Conservation (phyloP, 2,888 invertebrate genomes). For the Leptinotarsa haldemani region DNA sequence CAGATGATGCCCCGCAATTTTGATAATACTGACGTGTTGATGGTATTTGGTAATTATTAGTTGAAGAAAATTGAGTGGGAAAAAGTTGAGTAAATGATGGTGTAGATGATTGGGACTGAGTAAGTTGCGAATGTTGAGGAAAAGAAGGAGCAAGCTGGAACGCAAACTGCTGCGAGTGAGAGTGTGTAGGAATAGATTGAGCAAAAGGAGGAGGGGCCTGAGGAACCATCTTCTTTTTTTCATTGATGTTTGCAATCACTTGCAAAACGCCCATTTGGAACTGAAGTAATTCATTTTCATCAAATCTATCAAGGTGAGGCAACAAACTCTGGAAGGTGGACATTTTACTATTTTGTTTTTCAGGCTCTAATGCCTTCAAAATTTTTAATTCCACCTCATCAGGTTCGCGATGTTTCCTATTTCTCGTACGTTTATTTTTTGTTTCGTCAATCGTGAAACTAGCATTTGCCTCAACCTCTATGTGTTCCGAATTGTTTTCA, state of each 20-base stretch:
- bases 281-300: slow-evolving; percentile 27
- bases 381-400: slow-evolving; percentile 33
- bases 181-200: slow-evolving; percentile 25
- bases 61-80: slow-evolving; percentile 28
- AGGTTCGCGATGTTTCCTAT: slow-evolving; percentile 27
- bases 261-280: slow-evolving; percentile 27
- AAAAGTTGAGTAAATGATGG: slow-evolving; percentile 26
- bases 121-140: slow-evolving; percentile 27
- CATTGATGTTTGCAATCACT: slow-evolving; percentile 28
- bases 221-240: slow-evolving; percentile 24
- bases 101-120: slow-evolving; percentile 26
- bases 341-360: slow-evolving; percentile 27
- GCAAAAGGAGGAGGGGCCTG: slow-evolving; percentile 21
- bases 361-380: slow-evolving; percentile 28
- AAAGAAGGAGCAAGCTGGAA: slow-evolving; percentile 25
- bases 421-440: slow-evolving; percentile 21
- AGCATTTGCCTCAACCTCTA: slow-evolving; percentile 14
- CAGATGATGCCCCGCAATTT: slow-evolving; percentile 19
- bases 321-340: slow-evolving; percentile 19
- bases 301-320: slow-evolving; percentile 26
- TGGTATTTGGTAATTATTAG: slow-evolving; percentile 25
- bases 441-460: slow-evolving; percentile 17
- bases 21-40: slow-evolving; percentile 21
- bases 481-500: slow-evolving; percentile 25
- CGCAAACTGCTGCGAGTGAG: slow-evolving; percentile 26